Evolutionary conservation across 2,888 invertebrate genomes (phyloP).

Genomic region (Neocrepidodera transversa): DNA sequence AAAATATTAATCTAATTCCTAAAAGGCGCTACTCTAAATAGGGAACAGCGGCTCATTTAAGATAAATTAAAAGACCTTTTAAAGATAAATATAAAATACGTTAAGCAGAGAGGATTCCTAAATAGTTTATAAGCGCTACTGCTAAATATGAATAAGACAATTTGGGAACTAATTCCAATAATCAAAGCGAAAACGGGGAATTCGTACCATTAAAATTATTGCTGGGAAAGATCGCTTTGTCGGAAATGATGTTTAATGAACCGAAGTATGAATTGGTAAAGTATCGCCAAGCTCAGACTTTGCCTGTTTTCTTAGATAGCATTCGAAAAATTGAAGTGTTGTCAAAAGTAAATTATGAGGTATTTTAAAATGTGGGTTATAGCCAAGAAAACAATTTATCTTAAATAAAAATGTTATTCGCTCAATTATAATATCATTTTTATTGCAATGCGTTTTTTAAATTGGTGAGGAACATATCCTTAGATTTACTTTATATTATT

Average conservation of each 20-base stretch:
- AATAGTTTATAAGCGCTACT: constrained; percentile 5
- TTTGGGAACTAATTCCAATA: neutral
- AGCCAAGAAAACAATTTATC: too few relatives aligned
- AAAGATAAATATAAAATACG: constrained; percentile 37
- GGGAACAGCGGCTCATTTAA: constrained; percentile 21
- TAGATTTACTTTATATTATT: too few relatives aligned
- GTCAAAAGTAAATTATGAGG: constrained; percentile 33
- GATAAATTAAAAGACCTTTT: constrained; percentile 40
- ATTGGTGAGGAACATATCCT: too few relatives aligned
- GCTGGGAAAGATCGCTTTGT: constrained; percentile 17
- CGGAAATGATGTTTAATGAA: constrained; percentile 27
- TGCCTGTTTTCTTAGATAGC: constrained; percentile 28
- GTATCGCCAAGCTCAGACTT: constrained; percentile 20
- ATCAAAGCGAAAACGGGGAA: too few relatives aligned
- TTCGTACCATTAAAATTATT: neutral
- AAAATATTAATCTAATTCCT: neutral
- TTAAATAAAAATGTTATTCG: too few relatives aligned
- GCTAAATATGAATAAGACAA: neutral
- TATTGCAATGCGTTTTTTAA: too few relatives aligned
- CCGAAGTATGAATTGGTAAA: constrained; percentile 13
- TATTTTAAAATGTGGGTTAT: too few relatives aligned
- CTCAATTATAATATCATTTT: too few relatives aligned
- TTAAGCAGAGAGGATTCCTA: constrained; percentile 11
- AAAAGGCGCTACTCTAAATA: neutral
- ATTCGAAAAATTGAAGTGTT: constrained; percentile 28